Evolutionary conservation across 2,113 vertebrate species (phyloP), one percentile per base, ranked within the genome.

Genomic region (Nanorana parkeri): DNA sequence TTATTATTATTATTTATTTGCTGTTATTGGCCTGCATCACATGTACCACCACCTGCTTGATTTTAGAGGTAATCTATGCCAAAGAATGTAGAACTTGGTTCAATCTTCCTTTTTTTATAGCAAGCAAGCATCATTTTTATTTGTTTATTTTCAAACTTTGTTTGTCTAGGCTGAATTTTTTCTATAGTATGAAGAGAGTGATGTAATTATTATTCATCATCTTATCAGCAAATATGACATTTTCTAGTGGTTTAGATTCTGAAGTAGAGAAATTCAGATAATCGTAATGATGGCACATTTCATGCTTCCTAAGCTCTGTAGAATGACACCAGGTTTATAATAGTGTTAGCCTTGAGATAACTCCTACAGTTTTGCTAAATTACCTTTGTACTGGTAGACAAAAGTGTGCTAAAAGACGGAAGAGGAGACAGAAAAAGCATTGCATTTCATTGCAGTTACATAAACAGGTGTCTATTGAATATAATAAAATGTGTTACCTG

Each of bases 341-440:
- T 15, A 58, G 8, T 52, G 41, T 69, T 69, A 52, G 41, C 68
- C 68, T 52, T 73, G 69, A 72, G 51, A 72, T 55, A 73, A 73
- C 71, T n/a, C 26, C 54, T 28, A 55, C 23, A 32, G 54, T 73
- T 73, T 73, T 32, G 52, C 71, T 58, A 73, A 58, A 73, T 73
- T 32, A 56, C 71, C 17, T 58, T 73, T 58, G 54, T 54, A 15
- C 24, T 56, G 52, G 29, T 73, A 56, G 17, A 73, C 52, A 56
- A 71, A 56, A 55, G 24, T 29, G 52, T 17, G 28, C 69, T 73
- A 29, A 73, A 19, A 24, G 55, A 52, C 55, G 32, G 55, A 58
- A 73, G 13, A 20, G 56, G n/a, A 58, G 19, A 28, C 26, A 15
- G 19, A 58, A 8, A 56, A 58, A 56, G 20, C 20, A 54, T 58